phyloP scores from a whole-genome alignment of 2,888 invertebrate species.

The Boloria euphrosyne region DNA sequence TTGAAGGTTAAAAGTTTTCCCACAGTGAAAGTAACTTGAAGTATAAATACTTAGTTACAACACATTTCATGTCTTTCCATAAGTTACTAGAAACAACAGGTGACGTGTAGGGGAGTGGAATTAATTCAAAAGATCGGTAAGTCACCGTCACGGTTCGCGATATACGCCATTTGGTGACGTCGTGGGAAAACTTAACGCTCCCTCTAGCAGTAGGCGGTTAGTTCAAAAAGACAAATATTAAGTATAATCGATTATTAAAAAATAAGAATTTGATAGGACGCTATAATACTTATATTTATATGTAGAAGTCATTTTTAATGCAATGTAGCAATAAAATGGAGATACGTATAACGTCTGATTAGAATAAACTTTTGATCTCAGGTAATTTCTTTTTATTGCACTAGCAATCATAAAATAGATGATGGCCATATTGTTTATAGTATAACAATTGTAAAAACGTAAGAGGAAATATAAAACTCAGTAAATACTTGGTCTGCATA shows the following conservation, averaged over 20 bases:
- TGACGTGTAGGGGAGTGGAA: slow-evolving; percentile 59
- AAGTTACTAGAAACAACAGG: slow-evolving; percentile 61
- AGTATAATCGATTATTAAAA: neutral
- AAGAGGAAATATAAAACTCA: neutral
- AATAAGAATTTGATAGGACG: neutral
- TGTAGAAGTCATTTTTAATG: too few species aligned
- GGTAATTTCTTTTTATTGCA: too few species aligned
- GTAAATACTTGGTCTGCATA: neutral
- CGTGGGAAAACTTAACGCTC: slow-evolving; percentile 81
- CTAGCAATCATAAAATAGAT: too few species aligned
- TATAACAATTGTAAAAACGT: too few species aligned
- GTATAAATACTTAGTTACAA: slow-evolving; percentile 28
- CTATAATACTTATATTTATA: too few species aligned
- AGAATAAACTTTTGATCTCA: too few species aligned
- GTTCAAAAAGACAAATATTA: slow-evolving; percentile 12
- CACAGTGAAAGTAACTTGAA: slow-evolving; percentile 26
- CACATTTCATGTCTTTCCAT: slow-evolving; percentile 29
- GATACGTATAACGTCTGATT: too few species aligned
- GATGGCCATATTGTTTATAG: too few species aligned
- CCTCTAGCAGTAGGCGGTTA: slow-evolving; percentile 30
- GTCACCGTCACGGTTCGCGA: slow-evolving; percentile 75
- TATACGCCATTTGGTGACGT: slow-evolving; percentile 65
- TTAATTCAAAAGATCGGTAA: slow-evolving; percentile 75
- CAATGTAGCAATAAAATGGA: too few species aligned
- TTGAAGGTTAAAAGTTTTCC: slow-evolving; percentile 23